Evolutionary conservation across 2,113 vertebrate species (phyloP).

Genomic region (Platanista minor): DNA sequence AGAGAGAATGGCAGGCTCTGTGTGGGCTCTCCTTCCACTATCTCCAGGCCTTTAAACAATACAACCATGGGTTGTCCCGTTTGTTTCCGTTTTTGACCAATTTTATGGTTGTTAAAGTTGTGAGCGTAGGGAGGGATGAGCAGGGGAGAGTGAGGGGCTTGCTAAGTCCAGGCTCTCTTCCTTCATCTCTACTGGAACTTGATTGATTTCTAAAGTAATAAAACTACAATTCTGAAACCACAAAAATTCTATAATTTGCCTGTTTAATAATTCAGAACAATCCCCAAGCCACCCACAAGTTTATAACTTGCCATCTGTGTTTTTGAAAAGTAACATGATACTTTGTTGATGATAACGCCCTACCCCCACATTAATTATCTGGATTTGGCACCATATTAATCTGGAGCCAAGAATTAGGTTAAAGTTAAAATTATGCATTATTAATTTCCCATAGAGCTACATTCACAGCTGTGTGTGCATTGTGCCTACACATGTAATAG

Average conservation of each 20-base stretch:
- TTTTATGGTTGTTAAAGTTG: not conserved
- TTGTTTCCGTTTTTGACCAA: not conserved
- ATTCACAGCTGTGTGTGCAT: not conserved
- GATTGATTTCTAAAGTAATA: not conserved
- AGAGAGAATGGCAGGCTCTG: not conserved
- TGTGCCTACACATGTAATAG: not conserved
- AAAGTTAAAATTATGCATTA: not conserved
- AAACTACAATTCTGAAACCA: conserved; percentile 25
- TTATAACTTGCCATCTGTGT: conserved; percentile 3
- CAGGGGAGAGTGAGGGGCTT: not conserved
- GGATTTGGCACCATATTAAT: not conserved
- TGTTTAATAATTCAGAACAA: not conserved
- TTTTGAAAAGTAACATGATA: conserved; percentile 32
- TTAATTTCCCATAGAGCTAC: not conserved
- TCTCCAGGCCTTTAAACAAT: not conserved
- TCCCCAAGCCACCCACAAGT: not conserved
- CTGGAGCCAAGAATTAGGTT: not conserved
- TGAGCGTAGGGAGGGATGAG: not conserved
- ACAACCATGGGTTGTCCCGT: not conserved
- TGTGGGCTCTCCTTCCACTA: no score
- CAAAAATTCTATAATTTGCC: conserved; percentile 1
- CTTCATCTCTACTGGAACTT: not conserved
- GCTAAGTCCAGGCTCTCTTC: not conserved
- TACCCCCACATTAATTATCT: not conserved
- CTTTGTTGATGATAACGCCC: not conserved